These are phyloP conservation scores for Pionites leucogaster DNA, from an alignment of 2,113 vertebrate species.

Conservation along the genomic window DNA sequence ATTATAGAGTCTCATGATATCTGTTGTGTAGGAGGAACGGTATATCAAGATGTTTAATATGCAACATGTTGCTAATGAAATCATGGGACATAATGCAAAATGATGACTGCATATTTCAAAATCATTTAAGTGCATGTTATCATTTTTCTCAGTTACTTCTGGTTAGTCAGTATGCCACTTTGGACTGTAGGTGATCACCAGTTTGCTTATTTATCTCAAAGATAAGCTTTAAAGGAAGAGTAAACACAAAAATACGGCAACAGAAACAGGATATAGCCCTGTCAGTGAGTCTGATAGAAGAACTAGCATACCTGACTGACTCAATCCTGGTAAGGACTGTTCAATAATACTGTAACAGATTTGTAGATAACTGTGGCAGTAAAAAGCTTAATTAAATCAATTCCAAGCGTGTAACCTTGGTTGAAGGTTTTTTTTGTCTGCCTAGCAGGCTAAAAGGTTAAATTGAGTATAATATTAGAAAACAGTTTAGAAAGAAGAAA, in stretches of 20 bases:
- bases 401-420: background rate
- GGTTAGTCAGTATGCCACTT: constrained; percentile 23
- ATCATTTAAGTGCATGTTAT: background rate
- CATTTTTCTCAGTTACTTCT: background rate
- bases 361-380: background rate
- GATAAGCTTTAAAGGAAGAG: constrained; percentile 11
- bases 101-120: background rate
- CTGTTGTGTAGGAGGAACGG: background rate
- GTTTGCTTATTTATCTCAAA: background rate
- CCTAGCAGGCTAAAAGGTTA: background rate
- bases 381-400: background rate
- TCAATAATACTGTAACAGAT: background rate
- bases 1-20: background rate
- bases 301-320: background rate
- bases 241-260: background rate
- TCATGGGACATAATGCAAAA: background rate
- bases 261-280: background rate
- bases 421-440: background rate
- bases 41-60: background rate
- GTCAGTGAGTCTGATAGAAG: background rate
- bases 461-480: background rate
- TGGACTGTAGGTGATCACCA: background rate
- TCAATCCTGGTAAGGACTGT: background rate
- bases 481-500: background rate
- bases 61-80: background rate